A percentile compares a stretch with the other conserved stretches of the same genome.
These are phyloP conservation scores for Cyaniris semiargus DNA, from an alignment of 2,888 invertebrate genomes.

Conservation along the genomic window DNA sequence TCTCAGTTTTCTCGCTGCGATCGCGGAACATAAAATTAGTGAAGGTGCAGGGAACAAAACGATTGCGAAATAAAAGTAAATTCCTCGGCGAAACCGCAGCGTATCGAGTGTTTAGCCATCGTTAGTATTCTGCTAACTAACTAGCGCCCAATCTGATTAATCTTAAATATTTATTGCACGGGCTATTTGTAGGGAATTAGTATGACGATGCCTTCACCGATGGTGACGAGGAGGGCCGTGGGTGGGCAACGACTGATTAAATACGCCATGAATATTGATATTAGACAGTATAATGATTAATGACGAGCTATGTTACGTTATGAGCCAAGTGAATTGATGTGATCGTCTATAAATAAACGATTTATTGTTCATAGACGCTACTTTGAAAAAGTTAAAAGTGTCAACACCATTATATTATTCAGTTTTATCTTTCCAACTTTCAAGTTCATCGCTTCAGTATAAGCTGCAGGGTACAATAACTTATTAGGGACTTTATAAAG, in stretches of 20 bases:
- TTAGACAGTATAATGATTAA: constrained; percentile 10
- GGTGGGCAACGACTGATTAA: constrained; percentile 74
- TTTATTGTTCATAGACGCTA: neutral
- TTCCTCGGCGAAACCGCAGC: constrained; percentile 45
- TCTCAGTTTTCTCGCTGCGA: constrained; percentile 15
- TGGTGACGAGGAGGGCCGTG: constrained; percentile 76
- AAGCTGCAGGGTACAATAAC: neutral
- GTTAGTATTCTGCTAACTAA: constrained; percentile 70
- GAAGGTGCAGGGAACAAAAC: constrained; percentile 39
- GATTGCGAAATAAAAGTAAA: constrained; percentile 46
- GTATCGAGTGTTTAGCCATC: constrained; percentile 51
- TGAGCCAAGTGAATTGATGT: constrained; percentile 14
- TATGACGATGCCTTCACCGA: constrained; percentile 74
- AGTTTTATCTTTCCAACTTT: neutral
- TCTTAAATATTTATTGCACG: constrained; percentile 80
- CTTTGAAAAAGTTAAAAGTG: neutral
- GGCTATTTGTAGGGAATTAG: constrained; percentile 74
- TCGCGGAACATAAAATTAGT: constrained; percentile 21
- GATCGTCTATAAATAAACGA: neutral
- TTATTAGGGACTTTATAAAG: neutral
- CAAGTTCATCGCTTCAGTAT: neutral
- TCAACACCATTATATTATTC: neutral
- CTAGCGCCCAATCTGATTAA: constrained; percentile 74
- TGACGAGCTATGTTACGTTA: constrained; percentile 31
- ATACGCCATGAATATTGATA: constrained; percentile 72